Base-by-base conservation (phyloP, 2,113 vertebrate species). In the Microtus oregoni region DNA sequence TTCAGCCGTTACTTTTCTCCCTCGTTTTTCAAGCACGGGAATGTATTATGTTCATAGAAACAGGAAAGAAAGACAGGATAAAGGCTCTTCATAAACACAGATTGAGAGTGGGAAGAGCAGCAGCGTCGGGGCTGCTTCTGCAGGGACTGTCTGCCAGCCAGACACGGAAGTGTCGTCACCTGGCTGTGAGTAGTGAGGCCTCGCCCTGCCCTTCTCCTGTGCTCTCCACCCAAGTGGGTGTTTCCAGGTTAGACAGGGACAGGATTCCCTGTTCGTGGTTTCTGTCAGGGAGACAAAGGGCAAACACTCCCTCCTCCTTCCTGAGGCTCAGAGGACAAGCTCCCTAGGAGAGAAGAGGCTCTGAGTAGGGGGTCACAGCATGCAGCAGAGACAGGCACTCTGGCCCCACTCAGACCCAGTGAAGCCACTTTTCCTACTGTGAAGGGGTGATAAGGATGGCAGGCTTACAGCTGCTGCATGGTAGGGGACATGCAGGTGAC, bases 321-420 rank as follows among this genome's bases (percentile, higher is more conserved):
- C 41, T 86, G 30, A 3, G 20, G 4, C 47, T 79, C 82, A 0
- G 17, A 58, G 63, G 65, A 14, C 6, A 7, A 7, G 47, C 12
- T 22, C 4, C 0, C 50, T 13, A 14, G 67, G 67, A 50, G 13
- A n/a, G 11, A 7, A 47, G 30, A 12, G 12, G 35, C 28, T 75
- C 32, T 75, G 1, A 11, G 10, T 5, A 12, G 35, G 10, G 0
- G 15, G 22, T 41, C 52, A 47, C 8, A n/a, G 9, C 7, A 11
- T 1, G n/a, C 3, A 30, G 44, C 12, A 2, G 47, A 72, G 58
- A 28, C 24, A 7, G 22, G 11, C 13, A 7, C 1, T 1, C 4
- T 12, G 44, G 47, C 9, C 38, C 35, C 1, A 17, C 20, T 55
- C 86, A 81, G 76, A 0, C 5, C 58, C 17, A 5, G 58, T 7